A percentile compares a stretch with the other conserved stretches of the same genome.
Conservation (phyloP, 2,888 invertebrate genomes). For the Conomelus anceps region DNA sequence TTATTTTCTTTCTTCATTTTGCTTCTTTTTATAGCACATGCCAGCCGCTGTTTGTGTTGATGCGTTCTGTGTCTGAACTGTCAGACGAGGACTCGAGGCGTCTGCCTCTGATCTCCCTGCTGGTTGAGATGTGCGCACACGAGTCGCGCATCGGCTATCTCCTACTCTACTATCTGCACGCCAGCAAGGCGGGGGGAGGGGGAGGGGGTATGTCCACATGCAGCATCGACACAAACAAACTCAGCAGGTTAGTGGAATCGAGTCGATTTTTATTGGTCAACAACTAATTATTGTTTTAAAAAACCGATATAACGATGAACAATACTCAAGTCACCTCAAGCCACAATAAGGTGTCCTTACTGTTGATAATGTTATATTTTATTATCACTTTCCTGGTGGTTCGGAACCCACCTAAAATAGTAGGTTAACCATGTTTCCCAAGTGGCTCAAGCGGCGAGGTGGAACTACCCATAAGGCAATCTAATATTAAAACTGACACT, state of each 20-base stretch:
- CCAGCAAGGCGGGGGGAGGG: constrained; percentile 26
- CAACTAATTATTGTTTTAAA: neutral
- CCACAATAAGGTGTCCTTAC: too few relatives aligned
- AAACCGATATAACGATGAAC: too few relatives aligned
- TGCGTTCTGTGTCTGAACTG: constrained; percentile 69
- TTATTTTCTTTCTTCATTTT: too few relatives aligned
- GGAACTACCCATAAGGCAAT: too few relatives aligned
- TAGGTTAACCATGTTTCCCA: too few relatives aligned
- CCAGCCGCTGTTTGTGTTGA: constrained; percentile 79
- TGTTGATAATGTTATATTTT: too few relatives aligned
- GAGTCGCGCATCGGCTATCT: constrained; percentile 75
- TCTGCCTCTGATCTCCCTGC: constrained; percentile 68
- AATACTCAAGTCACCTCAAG: too few relatives aligned
- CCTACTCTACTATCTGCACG: constrained; percentile 65
- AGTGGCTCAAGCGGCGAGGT: too few relatives aligned
- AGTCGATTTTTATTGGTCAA: neutral
- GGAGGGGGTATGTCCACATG: neutral
- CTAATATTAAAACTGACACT: too few relatives aligned
- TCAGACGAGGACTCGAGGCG: constrained; percentile 66
- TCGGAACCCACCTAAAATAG: too few relatives aligned
- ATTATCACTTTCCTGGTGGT: too few relatives aligned
- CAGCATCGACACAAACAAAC: constrained; percentile 21
- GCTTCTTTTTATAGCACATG: constrained; percentile 77
- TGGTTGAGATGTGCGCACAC: constrained; percentile 68
- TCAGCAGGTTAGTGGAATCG: constrained; percentile 25